Evolutionary conservation across 1,140 invertebrate genomes (phyloP), one percentile per base, ranked within the genome.

Genomic region (Gryon sp.): DNA sequence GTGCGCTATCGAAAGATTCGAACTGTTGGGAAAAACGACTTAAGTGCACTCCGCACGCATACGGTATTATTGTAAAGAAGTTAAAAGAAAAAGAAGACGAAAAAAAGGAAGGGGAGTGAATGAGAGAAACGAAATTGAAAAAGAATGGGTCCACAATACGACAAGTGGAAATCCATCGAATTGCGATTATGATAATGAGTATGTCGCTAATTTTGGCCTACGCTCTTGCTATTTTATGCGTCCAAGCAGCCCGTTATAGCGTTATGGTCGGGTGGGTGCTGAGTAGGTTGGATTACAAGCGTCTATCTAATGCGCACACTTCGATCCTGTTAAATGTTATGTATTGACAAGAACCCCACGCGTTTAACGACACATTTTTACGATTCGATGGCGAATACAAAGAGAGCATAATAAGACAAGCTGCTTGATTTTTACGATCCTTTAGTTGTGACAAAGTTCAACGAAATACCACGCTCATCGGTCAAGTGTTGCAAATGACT

Each of bases 141-240:
- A n/a, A n/a, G n/a, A n/a, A n/a, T n/a, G n/a, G n/a, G n/a, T n/a
- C n/a, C n/a, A 0, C 14, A 8, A 19, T 9, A n/a, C 4, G 24
- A 83, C 78, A 82, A 84, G 82, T 83, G 80, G 70, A 81, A 77
- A 81, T 79, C 69, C 40, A 78, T 78, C 76, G 81, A 83, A 80
- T 78, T 72, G 79, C 73, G 63, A 83, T 66, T 66, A 65, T 65
- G 26, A 2, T 52, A 43, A 65, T 43, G 4, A 19, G 28, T 24
- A 5, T 66, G 48, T 66, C 50, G 48, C 80, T 78, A 80, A 83
- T 80, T 83, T 80, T 84, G 82, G 82, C 75, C 83, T 77, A 84
- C 82, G 78, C 83, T 75, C 78, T 82, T 1, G 75, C 79, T 76
- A 80, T 83, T 83, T 81, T 77, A 80, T 75, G 30, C 36, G 48